Evolutionary conservation across 2,797 vertebrate genomes (phyloP).

Genomic region (Crenichthys baileyi): DNA sequence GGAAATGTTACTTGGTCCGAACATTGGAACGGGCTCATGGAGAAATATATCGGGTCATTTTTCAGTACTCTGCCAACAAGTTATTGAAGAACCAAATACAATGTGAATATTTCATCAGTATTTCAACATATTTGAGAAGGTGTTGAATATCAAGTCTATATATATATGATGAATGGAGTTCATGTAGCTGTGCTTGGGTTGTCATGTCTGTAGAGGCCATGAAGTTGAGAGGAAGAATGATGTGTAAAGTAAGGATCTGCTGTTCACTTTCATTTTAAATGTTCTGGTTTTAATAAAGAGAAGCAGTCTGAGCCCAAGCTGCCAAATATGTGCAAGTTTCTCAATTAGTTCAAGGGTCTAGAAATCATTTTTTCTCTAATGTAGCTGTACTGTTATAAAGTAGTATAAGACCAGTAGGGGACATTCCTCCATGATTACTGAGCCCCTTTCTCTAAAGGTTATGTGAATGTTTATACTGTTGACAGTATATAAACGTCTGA

Average conservation of each 20-base stretch:
- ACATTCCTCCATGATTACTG: background rate
- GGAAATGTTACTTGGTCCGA: constrained; percentile 32
- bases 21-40: constrained; percentile 25
- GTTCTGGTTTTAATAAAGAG: constrained; percentile 38
- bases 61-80: constrained; percentile 36
- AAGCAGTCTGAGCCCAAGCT: background rate
- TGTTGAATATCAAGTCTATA: constrained; percentile 65
- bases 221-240: background rate
- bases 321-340: background rate
- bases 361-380: background rate
- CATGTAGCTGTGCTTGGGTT: constrained; percentile 56
- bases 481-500: background rate
- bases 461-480: background rate
- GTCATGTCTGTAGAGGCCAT: constrained; percentile 20
- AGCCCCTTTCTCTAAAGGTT: background rate
- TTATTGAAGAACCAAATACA: constrained; percentile 65
- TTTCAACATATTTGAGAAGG: constrained; percentile 57
- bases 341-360: background rate
- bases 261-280: constrained; percentile 40
- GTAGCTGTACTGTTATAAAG: background rate
- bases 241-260: constrained; percentile 13
- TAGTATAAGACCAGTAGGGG: background rate
- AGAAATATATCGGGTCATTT: constrained; percentile 43
- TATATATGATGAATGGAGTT: constrained; percentile 52
- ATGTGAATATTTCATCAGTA: constrained; percentile 60